phyloP scores from a whole-genome alignment of 2,888 invertebrate genomes.

The Diarsia dahlii region DNA sequence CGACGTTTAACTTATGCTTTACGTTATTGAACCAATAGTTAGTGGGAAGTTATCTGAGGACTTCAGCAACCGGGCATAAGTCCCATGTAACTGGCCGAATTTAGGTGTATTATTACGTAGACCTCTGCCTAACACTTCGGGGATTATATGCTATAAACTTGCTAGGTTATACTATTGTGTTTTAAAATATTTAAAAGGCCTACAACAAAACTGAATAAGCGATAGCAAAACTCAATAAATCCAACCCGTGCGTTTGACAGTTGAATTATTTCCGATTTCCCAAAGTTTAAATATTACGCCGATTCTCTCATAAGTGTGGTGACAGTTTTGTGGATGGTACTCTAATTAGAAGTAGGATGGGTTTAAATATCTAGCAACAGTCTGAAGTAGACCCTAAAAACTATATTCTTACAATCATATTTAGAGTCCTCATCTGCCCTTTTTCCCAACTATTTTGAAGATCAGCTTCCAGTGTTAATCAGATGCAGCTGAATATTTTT shows the following conservation, averaged over 20 bases:
- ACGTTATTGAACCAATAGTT: too few species aligned
- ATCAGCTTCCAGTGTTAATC: too few species aligned
- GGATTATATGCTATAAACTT: too few species aligned
- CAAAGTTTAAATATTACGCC: constrained; percentile 5
- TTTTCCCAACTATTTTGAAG: too few species aligned
- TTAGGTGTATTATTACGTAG: too few species aligned
- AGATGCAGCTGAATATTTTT: not conserved
- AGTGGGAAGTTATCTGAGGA: too few species aligned
- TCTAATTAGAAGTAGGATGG: not conserved
- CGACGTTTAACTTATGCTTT: too few species aligned
- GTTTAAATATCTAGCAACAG: not conserved
- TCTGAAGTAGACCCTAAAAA: not conserved
- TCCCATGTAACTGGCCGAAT: too few species aligned
- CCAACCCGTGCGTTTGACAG: constrained; percentile 37
- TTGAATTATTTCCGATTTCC: constrained; percentile 18
- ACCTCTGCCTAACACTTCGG: too few species aligned
- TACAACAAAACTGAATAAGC: constrained; percentile 12
- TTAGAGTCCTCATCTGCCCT: too few species aligned
- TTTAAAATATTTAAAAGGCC: not conserved
- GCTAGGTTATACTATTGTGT: not conserved
- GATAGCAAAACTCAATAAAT: constrained; percentile 15
- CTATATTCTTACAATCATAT: not conserved
- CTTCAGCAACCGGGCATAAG: too few species aligned
- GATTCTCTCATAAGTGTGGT: not conserved
- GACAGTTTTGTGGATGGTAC: not conserved